Evolutionary conservation across 2,797 vertebrate genomes (phyloP).

Genomic region (Poecilia velifera): DNA sequence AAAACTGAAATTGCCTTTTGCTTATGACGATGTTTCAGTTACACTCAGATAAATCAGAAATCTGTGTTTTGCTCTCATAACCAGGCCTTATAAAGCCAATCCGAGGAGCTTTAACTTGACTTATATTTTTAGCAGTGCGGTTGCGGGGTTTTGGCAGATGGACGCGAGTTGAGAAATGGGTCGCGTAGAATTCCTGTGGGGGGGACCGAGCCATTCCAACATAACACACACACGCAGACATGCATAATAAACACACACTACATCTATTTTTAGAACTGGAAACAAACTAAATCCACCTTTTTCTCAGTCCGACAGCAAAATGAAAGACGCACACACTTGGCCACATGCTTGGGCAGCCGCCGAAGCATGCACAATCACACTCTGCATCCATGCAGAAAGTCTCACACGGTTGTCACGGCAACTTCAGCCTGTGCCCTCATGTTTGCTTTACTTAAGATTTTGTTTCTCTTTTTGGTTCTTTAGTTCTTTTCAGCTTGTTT

Average conservation of each 20-base stretch:
- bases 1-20: neutral
- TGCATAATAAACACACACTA: conserved; percentile 4
- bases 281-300: conserved; percentile 14
- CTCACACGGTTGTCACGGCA: conserved; percentile 31
- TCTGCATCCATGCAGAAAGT: conserved; percentile 40
- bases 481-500: neutral
- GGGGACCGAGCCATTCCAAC: conserved; percentile 12
- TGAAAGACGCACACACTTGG: conserved; percentile 4
- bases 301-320: conserved; percentile 2
- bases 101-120: neutral
- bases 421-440: neutral
- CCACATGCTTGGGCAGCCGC: conserved; percentile 7
- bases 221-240: conserved; percentile 20
- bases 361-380: conserved; percentile 17
- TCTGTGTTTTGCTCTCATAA: conserved; percentile 13
- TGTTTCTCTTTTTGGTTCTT: neutral
- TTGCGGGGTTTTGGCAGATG: conserved; percentile 42
- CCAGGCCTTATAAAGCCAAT: conserved; percentile 31
- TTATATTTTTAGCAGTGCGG: conserved; percentile 13
- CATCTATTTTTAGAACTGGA: conserved; percentile 26
- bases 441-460: neutral
- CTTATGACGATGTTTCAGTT: conserved; percentile 17
- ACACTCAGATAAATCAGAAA: conserved; percentile 9
- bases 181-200: conserved; percentile 56
- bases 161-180: conserved; percentile 48